A percentile compares a stretch with the other conserved stretches of the same genome.
Evolutionary conservation across 2,113 vertebrate species (phyloP).

Genomic region (Tringa solitaria): DNA sequence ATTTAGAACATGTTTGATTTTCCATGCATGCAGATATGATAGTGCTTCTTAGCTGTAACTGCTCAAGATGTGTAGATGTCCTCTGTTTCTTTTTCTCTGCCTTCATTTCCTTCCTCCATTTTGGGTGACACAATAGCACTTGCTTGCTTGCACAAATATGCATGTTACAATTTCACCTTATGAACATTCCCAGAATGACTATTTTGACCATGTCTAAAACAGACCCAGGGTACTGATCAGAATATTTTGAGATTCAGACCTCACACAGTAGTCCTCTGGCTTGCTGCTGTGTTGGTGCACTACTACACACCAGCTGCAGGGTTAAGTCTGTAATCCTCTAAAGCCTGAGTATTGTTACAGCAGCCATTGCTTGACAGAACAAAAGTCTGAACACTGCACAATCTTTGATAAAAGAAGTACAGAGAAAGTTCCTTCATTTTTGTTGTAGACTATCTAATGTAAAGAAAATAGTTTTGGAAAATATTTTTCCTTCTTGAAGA

Average conservation of each 20-base stretch:
- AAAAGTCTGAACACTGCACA: not conserved
- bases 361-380: not conserved
- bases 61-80: not conserved
- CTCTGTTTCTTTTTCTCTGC: not conserved
- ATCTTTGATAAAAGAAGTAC: not conserved
- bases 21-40: not conserved
- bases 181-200: not conserved
- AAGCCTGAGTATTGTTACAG: not conserved
- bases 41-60: not conserved
- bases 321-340: not conserved
- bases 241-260: not conserved
- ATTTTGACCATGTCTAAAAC: not conserved
- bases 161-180: not conserved
- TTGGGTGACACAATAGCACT: not conserved
- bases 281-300: not conserved
- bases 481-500: not conserved
- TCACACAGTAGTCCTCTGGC: not conserved
- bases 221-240: not conserved
- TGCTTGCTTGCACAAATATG: not conserved
- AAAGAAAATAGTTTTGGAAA: not conserved
- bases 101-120: not conserved
- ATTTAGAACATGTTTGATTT: not conserved
- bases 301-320: not conserved
- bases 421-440: not conserved
- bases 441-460: not conserved